Evolutionary conservation across 2,888 invertebrate species (phyloP).

Genomic region (Molorchus minor): DNA sequence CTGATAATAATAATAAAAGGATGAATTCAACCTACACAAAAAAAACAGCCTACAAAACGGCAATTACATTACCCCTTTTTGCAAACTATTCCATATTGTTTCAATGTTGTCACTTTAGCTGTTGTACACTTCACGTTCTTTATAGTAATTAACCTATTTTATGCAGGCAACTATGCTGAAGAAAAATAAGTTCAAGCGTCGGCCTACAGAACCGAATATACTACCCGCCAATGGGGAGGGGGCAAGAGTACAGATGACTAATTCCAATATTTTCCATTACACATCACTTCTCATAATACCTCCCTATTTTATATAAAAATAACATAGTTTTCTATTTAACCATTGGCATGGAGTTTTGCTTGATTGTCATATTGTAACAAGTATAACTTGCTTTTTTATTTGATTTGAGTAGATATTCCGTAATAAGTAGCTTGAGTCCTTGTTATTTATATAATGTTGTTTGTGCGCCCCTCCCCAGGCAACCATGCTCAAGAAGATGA

Average conservation of each 20-base stretch:
- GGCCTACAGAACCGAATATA: slow-evolving; percentile 85
- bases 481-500: slow-evolving; percentile 99
- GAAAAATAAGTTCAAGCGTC: slow-evolving; percentile 98
- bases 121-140: slow-evolving; percentile 34
- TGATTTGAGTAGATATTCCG: slow-evolving; percentile 36
- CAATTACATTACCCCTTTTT: slow-evolving; percentile 11
- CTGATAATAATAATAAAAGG: too few species aligned
- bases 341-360: slow-evolving; percentile 46
- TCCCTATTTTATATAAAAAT: slow-evolving; percentile 35
- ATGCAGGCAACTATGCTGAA: slow-evolving; percentile 99
- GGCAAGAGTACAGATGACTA: slow-evolving; percentile 72
- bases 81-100: slow-evolving; percentile 9
- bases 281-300: slow-evolving; percentile 45
- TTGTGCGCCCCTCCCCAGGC: slow-evolving; percentile 77
- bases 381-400: slow-evolving; percentile 39
- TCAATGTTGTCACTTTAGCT: slow-evolving; percentile 36
- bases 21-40: not conserved
- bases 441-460: slow-evolving; percentile 31
- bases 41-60: slow-evolving; percentile 18
- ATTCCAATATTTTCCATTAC: slow-evolving; percentile 55
- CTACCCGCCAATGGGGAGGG: slow-evolving; percentile 70
- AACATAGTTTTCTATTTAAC: slow-evolving; percentile 38
- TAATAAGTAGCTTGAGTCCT: slow-evolving; percentile 21
- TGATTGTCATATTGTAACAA: slow-evolving; percentile 39
- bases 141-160: slow-evolving; percentile 38